Evolutionary conservation across 2,113 vertebrate genomes (phyloP).

Genomic region (Trematomus loennbergii): DNA sequence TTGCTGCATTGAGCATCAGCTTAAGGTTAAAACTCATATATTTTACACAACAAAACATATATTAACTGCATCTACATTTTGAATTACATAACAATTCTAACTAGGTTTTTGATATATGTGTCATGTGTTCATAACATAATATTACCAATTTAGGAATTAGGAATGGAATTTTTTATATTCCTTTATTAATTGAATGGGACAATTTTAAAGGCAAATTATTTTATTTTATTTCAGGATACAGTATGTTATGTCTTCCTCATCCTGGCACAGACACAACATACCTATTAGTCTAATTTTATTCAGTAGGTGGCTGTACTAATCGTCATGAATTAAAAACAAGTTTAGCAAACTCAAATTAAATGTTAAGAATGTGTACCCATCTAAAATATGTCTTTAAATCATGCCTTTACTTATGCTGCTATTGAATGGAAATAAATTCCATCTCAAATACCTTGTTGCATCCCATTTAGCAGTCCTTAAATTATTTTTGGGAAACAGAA

Average conservation of each 20-base stretch:
- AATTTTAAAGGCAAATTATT: no score
- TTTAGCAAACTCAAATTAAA: background rate
- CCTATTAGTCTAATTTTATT: background rate
- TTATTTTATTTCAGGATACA: background rate
- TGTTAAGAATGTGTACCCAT: background rate
- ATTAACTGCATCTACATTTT: background rate
- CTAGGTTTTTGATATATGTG: background rate
- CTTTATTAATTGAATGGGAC: no score
- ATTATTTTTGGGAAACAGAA: conserved; percentile 33
- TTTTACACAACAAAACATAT: background rate
- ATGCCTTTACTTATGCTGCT: background rate
- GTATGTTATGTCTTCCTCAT: background rate
- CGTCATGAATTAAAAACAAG: background rate
- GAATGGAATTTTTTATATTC: no score
- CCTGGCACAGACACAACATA: background rate
- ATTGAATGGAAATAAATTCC: background rate
- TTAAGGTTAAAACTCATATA: background rate
- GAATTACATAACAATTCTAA: background rate
- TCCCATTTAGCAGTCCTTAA: conserved; percentile 8
- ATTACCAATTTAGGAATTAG: background rate
- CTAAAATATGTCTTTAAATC: background rate
- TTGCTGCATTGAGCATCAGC: background rate
- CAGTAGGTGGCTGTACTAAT: background rate
- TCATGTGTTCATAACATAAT: background rate
- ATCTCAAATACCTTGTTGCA: background rate